Base-by-base conservation (phyloP, 2,888 invertebrate genomes). In the Zele albiditarsus region DNA sequence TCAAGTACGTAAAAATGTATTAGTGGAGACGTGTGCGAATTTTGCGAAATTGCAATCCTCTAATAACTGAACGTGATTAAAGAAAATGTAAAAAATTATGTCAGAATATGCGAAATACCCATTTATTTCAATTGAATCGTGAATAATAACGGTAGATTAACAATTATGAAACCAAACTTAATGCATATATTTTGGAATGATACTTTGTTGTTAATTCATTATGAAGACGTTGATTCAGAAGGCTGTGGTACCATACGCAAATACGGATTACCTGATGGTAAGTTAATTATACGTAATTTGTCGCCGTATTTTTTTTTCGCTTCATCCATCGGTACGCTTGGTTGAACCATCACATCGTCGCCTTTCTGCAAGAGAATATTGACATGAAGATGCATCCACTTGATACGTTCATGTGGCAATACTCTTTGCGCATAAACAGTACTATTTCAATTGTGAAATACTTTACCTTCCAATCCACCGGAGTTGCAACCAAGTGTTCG, bases 201-300 rank as follows among this genome's bases (percentile, higher is more conserved):
- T 49, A 12, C 5, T 20, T 33, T n/a, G 23, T 23, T 23, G 0
- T 38, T 65, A 20, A n/a, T 53, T 53, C 8, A 46, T 53, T 53
- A 8, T 53, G 5, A 20, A 58, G 23, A 28, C 28, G 23, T 12
- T 28, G 20, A 74, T 73, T 81, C 81, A 27, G 77, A 79, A 16
- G 93, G 93, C 81, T 93, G 92, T 10, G 93, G 89, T 0, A 95
- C 94, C 84, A 93, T 92, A 77, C 97, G 92, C 78, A 98, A 90
- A 86, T 98, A 98, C 1, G 90, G 88, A 88, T 96, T 97, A 58
- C 96, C 96, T 0, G 98, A 98, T 0, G 98, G 98, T 80, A 98
- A 88, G 5, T 92, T 90, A 10, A 95, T 88, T 3, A 92, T 91
- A 33, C 93, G 93, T 12, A 95, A 91, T 14, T 93, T 94, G 69